Evolutionary conservation across 2,797 vertebrate species (phyloP).

Genomic region (Spondyliosoma cantharus): DNA sequence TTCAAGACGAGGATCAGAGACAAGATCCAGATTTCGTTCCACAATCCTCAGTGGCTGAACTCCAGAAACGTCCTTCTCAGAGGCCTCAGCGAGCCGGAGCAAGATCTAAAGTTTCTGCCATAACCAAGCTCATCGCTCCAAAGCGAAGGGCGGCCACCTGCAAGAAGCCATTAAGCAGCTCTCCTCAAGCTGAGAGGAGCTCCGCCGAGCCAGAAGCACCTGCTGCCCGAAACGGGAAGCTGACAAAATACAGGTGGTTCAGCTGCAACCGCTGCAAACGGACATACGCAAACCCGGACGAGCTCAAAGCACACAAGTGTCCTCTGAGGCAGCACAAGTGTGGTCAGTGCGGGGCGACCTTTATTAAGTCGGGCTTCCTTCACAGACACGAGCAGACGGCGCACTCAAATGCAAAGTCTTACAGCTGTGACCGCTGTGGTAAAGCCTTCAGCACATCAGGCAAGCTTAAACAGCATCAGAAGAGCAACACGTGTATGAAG

Average conservation of each 20-base stretch:
- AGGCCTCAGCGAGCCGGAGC: constrained; percentile 73
- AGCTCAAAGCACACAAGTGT: constrained; percentile 80
- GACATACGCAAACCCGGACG: constrained; percentile 67
- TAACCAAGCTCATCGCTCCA: constrained; percentile 77
- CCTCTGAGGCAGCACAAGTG: constrained; percentile 71
- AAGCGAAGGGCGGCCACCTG: constrained; percentile 53
- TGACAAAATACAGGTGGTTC: constrained; percentile 62
- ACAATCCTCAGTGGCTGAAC: not conserved
- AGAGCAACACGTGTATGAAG: constrained; percentile 75
- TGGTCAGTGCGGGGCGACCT: constrained; percentile 75
- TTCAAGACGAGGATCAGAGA: constrained; percentile 33
- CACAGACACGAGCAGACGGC: constrained; percentile 78
- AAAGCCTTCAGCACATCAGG: constrained; percentile 78
- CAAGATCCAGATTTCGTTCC: constrained; percentile 42
- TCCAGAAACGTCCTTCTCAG: constrained; percentile 22
- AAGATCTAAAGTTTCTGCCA: constrained; percentile 68
- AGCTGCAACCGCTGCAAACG: constrained; percentile 79
- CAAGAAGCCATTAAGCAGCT: constrained; percentile 20
- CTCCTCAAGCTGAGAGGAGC: constrained; percentile 17
- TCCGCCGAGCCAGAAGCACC: constrained; percentile 33
- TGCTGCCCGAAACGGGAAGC: not conserved
- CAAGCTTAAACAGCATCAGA: constrained; percentile 83
- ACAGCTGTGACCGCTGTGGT: constrained; percentile 78
- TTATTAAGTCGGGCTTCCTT: constrained; percentile 77
- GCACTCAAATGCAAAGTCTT: constrained; percentile 63